These are phyloP conservation scores for Albula glossodonta DNA, from an alignment of 2,113 vertebrate species.

Conservation along the genomic window DNA sequence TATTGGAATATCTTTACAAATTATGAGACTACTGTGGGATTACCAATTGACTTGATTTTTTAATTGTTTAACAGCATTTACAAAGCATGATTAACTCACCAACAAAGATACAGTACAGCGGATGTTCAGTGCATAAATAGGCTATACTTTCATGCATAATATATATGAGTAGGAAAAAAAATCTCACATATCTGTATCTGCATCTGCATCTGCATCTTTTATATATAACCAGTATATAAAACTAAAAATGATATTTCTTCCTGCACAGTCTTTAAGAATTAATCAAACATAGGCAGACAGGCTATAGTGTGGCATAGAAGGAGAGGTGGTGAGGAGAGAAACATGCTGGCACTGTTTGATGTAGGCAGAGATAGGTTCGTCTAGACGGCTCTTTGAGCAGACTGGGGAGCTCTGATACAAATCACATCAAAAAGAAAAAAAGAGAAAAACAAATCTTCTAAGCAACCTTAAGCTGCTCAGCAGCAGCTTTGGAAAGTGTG, in stretches of 20 bases:
- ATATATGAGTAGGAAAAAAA: neutral
- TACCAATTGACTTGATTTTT: no score
- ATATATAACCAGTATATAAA: neutral
- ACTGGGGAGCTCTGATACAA: conserved; percentile 20
- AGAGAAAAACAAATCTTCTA: conserved; percentile 12
- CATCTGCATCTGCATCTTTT: neutral
- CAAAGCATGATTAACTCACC: no score
- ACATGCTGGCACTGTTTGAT: neutral
- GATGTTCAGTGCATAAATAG: no score
- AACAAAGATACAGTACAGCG: no score
- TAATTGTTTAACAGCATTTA: no score
- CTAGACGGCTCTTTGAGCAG: conserved; percentile 44
- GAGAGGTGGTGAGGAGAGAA: conserved; percentile 33
- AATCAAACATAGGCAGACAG: conserved; percentile 5
- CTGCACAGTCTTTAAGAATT: conserved; percentile 7
- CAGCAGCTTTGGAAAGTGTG: neutral
- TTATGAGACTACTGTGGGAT: no score
- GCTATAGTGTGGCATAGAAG: neutral
- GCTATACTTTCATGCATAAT: neutral
- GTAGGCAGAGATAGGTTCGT: conserved; percentile 36
- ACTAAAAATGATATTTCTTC: conserved; percentile 4
- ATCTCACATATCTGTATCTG: neutral
- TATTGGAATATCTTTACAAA: no score
- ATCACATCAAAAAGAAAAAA: neutral
- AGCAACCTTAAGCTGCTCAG: conserved; percentile 35